Base-by-base conservation (phyloP, 2,888 invertebrate species). In the Acleris emargana region DNA sequence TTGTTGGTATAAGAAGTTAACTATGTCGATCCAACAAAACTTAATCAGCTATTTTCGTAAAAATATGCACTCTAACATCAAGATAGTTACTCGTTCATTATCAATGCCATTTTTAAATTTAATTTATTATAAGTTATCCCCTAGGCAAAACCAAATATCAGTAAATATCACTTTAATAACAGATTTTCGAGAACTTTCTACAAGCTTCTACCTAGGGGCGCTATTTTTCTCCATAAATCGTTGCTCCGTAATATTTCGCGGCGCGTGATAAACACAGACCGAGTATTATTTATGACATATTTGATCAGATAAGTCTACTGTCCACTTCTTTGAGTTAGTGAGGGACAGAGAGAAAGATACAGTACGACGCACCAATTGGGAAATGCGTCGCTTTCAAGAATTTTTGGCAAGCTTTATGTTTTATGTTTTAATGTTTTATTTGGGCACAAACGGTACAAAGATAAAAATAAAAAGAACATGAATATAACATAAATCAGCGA, bases 301-400 rank as follows among this genome's bases (percentile, higher is more conserved):
- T 84, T 84, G 91, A 91, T 91, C 89, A 84, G 91, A 91, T 91
- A 90, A 75, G 71, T 64, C 61, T 74, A 78, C 81, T 91, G 91
- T 91, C 91, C 91, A 89, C 88, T 79, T 71, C 64, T 64, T 64
- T 62, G 62, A 62, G 62, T 62, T 58, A 67, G 57, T 53, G 60
- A 22, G 51, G 16, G 38, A 13, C 45, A 42, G 25, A 17, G 57
- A 57, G 22, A 52, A 2, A 52, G 9, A 61, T n/a, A 66, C 66
- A 66, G 66, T 55, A 57, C 52, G 52, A 3, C 28, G 18, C 13
- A 9, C n/a, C 16, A n/a, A 9, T 32, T 32, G 22, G n/a, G 7
- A 52, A 4, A 16, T 51, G 7, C 9, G 7, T 5, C 11, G 16
- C 25, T 9, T 51, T 13, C 1, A 51, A 11, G n/a, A 28, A 28